A percentile compares a stretch with the other conserved stretches of the same genome.
These are phyloP conservation scores for Prostheceraeus crozeri DNA, from an alignment of 2,888 invertebrate genomes.

Conservation along the genomic window DNA sequence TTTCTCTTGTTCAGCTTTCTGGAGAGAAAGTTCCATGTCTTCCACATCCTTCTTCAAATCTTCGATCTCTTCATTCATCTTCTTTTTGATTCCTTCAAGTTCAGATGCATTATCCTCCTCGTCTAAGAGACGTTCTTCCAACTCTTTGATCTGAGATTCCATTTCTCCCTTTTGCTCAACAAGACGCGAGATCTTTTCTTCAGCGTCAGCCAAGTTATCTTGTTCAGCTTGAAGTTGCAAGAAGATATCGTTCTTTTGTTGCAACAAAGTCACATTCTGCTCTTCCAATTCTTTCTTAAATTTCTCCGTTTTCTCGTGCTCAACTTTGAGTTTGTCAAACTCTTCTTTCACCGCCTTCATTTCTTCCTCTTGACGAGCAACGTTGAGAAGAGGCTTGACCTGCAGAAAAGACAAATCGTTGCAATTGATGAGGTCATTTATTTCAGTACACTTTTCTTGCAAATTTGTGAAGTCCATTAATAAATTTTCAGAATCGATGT, in stretches of 20 bases:
- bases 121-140: conserved; percentile 89
- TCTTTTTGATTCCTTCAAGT: conserved; percentile 88
- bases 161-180: conserved; percentile 88
- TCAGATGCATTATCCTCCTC: conserved; percentile 94
- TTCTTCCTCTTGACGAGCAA: conserved; percentile 96
- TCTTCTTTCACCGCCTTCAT: conserved; percentile 91
- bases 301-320: conserved; percentile 86
- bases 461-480: too few species aligned
- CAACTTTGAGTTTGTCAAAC: conserved; percentile 84
- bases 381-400: conserved; percentile 98
- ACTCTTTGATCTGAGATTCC: conserved; percentile 85
- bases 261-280: conserved; percentile 79
- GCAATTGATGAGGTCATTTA: too few species aligned
- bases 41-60: conserved; percentile 95
- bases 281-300: conserved; percentile 91
- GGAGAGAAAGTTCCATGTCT: conserved; percentile 68
- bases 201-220: conserved; percentile 78
- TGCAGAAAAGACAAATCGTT: too few species aligned
- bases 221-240: conserved; percentile 83
- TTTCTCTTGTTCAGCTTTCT: conserved; percentile 41
- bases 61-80: conserved; percentile 84
- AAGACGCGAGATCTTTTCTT: conserved; percentile 86
- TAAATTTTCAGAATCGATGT: too few species aligned
- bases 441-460: too few species aligned
- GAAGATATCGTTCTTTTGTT: conserved; percentile 86